Percentiles rank a stretch among this genome's conserved stretches.
Conservation (phyloP, 2,797 vertebrate species). For the Triplophysa yarkandensis region DNA sequence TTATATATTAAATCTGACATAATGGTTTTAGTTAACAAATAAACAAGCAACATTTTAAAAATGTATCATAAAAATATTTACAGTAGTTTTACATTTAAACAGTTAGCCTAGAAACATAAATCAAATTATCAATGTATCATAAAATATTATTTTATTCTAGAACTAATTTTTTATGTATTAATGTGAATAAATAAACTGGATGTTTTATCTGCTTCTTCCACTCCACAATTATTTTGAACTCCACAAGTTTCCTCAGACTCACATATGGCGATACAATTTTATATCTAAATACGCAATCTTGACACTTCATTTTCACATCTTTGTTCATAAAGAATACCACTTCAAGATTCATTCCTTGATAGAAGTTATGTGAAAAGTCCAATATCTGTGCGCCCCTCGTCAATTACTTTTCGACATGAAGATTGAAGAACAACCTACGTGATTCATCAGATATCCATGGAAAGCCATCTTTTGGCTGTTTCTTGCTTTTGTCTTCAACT, state of each 20-base stretch:
- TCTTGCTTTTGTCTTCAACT: no score
- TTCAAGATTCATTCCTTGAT: neutral
- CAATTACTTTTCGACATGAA: no score
- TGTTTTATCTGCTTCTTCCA: constrained; percentile 31
- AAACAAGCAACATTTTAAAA: neutral
- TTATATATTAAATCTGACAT: no score
- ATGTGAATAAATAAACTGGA: constrained; percentile 20
- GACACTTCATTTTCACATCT: neutral
- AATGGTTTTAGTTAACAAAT: no score
- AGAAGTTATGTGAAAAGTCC: neutral
- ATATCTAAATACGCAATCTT: neutral
- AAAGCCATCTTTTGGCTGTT: no score
- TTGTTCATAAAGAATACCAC: neutral
- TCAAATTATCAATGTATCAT: neutral
- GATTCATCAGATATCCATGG: no score
- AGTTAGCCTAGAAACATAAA: neutral
- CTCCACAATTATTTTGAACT: neutral
- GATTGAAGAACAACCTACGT: no score
- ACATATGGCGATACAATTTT: neutral
- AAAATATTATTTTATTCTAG: neutral
- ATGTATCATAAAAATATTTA: neutral
- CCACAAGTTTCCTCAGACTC: constrained; percentile 1
- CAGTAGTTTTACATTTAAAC: neutral
- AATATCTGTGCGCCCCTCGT: no score
- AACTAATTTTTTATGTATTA: neutral